Evolutionary conservation across 2,797 vertebrate species (phyloP).

Genomic region (Cuniculus paca): DNA sequence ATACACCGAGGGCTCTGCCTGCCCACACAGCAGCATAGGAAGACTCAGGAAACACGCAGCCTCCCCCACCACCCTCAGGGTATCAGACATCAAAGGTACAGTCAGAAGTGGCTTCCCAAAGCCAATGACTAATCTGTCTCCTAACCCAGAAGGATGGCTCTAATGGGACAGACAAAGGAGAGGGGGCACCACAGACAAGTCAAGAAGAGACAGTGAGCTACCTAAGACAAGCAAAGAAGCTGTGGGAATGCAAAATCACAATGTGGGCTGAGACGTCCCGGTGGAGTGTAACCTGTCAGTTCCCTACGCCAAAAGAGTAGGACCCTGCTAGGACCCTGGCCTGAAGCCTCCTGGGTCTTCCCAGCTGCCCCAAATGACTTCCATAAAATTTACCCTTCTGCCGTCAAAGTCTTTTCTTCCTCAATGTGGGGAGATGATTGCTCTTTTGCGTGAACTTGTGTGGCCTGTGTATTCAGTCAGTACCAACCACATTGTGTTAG

Average conservation of each 20-base stretch:
- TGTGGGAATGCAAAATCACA: background rate
- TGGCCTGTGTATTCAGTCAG: background rate
- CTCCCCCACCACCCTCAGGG: background rate
- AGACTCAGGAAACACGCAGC: background rate
- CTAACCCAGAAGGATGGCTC: background rate
- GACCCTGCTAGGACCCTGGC: background rate
- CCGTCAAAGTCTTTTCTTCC: background rate
- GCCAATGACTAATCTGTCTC: background rate
- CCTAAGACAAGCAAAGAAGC: background rate
- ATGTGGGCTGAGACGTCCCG: background rate
- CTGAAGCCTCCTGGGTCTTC: background rate
- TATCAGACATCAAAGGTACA: background rate
- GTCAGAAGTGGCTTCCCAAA: conserved; percentile 22
- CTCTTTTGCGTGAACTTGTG: background rate
- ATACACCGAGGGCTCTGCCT: background rate
- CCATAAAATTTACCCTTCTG: background rate
- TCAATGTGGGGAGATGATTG: background rate
- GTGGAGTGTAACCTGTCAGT: background rate
- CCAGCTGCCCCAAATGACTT: background rate
- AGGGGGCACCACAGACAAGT: background rate
- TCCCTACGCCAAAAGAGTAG: background rate
- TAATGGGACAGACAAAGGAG: background rate
- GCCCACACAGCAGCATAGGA: background rate
- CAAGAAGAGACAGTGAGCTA: background rate
- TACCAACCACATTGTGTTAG: background rate